Base-by-base conservation (phyloP, 2,888 invertebrate species). In the Hemithea aestivaria region DNA sequence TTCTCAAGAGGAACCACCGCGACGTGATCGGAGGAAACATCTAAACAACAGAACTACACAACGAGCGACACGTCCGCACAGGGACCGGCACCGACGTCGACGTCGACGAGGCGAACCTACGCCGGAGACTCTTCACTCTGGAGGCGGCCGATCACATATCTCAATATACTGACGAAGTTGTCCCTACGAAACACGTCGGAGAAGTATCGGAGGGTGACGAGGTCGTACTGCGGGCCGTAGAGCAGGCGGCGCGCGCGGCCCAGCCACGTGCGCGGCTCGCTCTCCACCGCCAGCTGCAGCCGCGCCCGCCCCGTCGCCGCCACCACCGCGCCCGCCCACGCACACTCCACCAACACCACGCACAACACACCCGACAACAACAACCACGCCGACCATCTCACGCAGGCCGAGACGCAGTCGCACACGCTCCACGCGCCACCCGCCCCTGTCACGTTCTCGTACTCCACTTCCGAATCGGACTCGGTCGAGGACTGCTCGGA, bases 141-240 rank as follows among this genome's bases (percentile, higher is more conserved):
- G 8, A 69, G 42, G 20, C 44, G 47, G 4, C 50, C 37, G 5
- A 62, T 51, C 2, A 69, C 24, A 52, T 71, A 66, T 42, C 66
- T 67, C 5, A 81, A 50, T 29, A 79, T 53, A 24, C 57, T 62
- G 2, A 73, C 51, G n/a, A 80, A 10, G 39, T 73, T 79, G 2
- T 60, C 47, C 3, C 58, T 58, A 32, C 60, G 42, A 27, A 80
- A 65, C 6, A 82, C 40, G 24, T 77, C 66, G 7, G 63, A 51
- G 1, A 80, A 36, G 1, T 73, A 72, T 12, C 58, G 37, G 22
- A 83, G 73, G n/a, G 52, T 57, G 6, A 82, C 63, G 0, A 54
- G 52, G 25, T 74, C 67, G 9, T 49, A 47, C 11, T 66, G 58
- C 0, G 71, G 56, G 1, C 83, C 81, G 29, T 77, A 71, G 0